A percentile compares a stretch with the other conserved stretches of the same genome.
Evolutionary conservation across 2,113 vertebrate species (phyloP).

Genomic region (Hemiscyllium ocellatum): DNA sequence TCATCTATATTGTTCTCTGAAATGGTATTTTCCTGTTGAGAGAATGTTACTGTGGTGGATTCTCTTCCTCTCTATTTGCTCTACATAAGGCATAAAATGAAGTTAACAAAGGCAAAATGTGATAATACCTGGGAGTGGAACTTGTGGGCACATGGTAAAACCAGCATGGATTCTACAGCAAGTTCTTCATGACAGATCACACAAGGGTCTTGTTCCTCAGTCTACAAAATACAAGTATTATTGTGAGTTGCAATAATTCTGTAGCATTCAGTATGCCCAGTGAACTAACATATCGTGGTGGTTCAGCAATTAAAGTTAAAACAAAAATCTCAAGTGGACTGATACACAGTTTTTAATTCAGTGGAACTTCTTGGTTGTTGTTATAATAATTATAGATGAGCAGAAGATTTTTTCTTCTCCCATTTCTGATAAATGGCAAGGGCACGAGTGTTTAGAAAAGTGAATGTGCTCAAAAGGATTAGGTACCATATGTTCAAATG

Average conservation of each 20-base stretch:
- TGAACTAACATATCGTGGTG: not conserved
- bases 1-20: not conserved
- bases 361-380: not conserved
- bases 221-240: slow-evolving; percentile 38
- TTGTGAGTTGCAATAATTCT: not conserved
- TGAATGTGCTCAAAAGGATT: not conserved
- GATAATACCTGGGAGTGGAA: slow-evolving; percentile 49
- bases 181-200: slow-evolving; percentile 52
- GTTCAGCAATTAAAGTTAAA: not conserved
- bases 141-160: slow-evolving; percentile 52
- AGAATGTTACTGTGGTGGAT: not conserved
- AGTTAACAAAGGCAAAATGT: slow-evolving; percentile 33
- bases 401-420: not conserved
- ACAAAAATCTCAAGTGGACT: not conserved
- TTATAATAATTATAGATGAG: not conserved
- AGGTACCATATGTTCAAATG: not conserved
- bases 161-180: slow-evolving; percentile 47
- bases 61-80: not conserved
- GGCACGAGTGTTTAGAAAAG: not conserved
- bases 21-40: not conserved
- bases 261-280: not conserved
- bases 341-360: not conserved
- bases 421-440: not conserved
- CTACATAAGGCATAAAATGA: not conserved
- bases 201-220: slow-evolving; percentile 50